Evolutionary conservation across 1,140 invertebrate genomes (phyloP).

Genomic region (Lordiphosa mommai): DNA sequence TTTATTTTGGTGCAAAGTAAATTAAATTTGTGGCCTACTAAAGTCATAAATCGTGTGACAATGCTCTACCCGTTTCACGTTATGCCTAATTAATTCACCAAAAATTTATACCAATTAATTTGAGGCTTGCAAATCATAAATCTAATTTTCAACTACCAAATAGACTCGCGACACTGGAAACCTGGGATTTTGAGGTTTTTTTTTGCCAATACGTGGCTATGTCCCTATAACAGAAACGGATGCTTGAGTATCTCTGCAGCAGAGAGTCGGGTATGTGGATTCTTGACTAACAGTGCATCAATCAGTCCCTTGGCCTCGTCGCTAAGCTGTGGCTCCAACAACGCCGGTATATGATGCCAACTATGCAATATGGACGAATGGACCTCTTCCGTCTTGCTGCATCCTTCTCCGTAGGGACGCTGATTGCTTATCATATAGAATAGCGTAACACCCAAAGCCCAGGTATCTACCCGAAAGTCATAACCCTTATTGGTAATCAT

Average conservation of each 20-base stretch:
- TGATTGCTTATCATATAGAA: constrained; percentile 1
- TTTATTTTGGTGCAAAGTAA: too few relatives aligned
- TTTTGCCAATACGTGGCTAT: too few relatives aligned
- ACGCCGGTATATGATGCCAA: neutral
- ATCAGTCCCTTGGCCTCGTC: neutral
- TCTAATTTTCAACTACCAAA: too few relatives aligned
- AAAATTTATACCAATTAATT: too few relatives aligned
- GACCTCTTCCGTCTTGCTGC: neutral
- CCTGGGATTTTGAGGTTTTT: too few relatives aligned
- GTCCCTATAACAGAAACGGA: neutral
- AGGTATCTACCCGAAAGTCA: constrained; percentile 13
- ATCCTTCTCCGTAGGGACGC: constrained; percentile 3
- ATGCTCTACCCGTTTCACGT: too few relatives aligned
- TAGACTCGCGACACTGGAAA: too few relatives aligned
- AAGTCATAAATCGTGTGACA: too few relatives aligned
- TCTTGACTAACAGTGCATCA: constrained; percentile 4
- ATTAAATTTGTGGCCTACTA: too few relatives aligned
- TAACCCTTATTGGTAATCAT: constrained; percentile 3
- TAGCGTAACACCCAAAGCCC: constrained; percentile 18
- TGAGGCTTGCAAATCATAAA: too few relatives aligned
- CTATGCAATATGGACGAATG: neutral
- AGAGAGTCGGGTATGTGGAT: neutral
- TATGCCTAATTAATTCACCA: too few relatives aligned
- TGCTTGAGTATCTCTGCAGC: neutral
- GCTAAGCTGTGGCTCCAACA: neutral